A percentile compares a stretch with the other conserved stretches of the same genome.
Conservation (phyloP, 1,140 invertebrate species). For the Caenorhabditis latens region DNA sequence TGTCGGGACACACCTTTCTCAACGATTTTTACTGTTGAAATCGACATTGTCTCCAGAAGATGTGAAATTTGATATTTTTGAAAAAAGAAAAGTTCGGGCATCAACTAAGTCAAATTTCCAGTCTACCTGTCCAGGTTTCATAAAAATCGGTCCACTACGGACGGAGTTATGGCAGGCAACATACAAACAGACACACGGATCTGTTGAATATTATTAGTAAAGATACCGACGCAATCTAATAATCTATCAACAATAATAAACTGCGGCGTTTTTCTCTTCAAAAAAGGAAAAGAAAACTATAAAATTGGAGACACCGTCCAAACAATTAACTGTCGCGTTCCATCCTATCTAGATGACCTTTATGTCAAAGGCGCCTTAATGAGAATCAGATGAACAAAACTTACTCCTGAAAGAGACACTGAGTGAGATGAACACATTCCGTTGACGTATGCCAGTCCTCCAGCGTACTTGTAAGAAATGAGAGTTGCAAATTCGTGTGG, state of each 20-base stretch:
- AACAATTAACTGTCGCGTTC: constrained; percentile 9
- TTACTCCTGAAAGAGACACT: constrained; percentile 73
- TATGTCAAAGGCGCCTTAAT: constrained; percentile 15
- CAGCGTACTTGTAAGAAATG: constrained; percentile 74
- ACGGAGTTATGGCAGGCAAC: too few relatives aligned
- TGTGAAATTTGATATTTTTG: too few relatives aligned
- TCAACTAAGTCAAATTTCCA: too few relatives aligned
- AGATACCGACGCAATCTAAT: not conserved
- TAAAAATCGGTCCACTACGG: too few relatives aligned
- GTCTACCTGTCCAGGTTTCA: too few relatives aligned
- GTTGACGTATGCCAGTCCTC: constrained; percentile 73
- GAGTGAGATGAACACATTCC: constrained; percentile 72
- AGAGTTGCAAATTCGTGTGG: constrained; percentile 74
- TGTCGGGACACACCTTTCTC: too few relatives aligned
- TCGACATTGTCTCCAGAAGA: too few relatives aligned
- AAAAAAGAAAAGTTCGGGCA: too few relatives aligned
- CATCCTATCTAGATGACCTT: constrained; percentile 24
- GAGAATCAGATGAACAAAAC: constrained; percentile 15
- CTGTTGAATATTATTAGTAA: too few relatives aligned
- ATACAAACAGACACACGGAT: too few relatives aligned
- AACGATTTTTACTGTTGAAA: too few relatives aligned
- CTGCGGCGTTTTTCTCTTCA: not conserved
- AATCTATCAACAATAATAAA: constrained; percentile 3
- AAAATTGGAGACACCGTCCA: constrained; percentile 27
- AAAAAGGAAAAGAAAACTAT: constrained; percentile 24